phyloP scores from a whole-genome alignment of 2,797 vertebrate species.

The Parauchenoglanis ngamensis region DNA sequence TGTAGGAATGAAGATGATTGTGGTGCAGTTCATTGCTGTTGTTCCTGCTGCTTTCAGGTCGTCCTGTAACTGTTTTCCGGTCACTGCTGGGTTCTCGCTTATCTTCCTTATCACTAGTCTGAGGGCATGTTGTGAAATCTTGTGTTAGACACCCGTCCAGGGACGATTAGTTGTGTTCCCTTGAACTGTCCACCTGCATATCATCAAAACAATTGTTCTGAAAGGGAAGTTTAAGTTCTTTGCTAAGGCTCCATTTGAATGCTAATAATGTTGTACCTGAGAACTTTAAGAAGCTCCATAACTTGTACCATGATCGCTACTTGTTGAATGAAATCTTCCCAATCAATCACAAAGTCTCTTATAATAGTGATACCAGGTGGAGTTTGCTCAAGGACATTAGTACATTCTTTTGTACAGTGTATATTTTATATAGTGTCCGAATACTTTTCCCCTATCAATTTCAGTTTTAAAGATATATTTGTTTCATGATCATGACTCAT shows the following conservation, averaged over 20 bases:
- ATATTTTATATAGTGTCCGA: not conserved
- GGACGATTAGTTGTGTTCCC: not conserved
- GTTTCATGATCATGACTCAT: not conserved
- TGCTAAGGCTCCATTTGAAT: not conserved
- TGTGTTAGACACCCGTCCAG: not conserved
- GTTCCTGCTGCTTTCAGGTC: not conserved
- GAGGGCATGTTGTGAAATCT: not conserved
- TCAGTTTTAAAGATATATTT: not conserved
- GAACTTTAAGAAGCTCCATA: not conserved
- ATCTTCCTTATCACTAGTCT: not conserved
- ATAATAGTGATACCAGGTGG: not conserved
- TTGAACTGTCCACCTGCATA: not conserved
- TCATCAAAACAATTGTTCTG: not conserved
- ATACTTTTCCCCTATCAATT: not conserved
- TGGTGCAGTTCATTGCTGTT: not conserved
- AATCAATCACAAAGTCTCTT: not conserved
- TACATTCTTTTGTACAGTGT: not conserved
- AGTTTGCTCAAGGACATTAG: not conserved
- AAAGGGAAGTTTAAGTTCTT: not conserved
- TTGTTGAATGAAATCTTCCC: not conserved
- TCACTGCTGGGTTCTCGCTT: not conserved
- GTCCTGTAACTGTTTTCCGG: not conserved
- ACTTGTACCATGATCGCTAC: not conserved
- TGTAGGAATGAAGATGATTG: not conserved
- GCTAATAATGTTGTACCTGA: not conserved